These are phyloP conservation scores for Pristionchus pacificus DNA, from an alignment of 1,140 invertebrate genomes.

Conservation along the genomic window DNA sequence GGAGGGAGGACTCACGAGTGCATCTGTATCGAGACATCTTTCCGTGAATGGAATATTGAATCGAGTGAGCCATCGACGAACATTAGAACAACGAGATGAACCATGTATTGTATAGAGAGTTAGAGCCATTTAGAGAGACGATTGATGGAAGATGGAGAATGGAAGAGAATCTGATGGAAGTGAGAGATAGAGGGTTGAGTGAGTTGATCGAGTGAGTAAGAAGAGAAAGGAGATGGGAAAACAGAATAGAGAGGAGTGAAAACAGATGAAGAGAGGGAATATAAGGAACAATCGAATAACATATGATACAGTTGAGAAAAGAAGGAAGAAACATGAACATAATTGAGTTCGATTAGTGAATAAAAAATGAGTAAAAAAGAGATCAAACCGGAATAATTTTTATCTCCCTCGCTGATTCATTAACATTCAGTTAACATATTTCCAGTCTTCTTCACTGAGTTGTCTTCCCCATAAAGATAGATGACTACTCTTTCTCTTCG, in stretches of 20 bases:
- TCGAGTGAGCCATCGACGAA: constrained; percentile 9
- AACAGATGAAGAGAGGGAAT: background rate
- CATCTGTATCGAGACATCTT: constrained; percentile 12
- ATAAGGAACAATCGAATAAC: too few species aligned
- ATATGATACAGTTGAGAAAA: too few species aligned
- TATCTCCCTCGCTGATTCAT: too few species aligned
- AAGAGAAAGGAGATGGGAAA: background rate
- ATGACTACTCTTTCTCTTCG: background rate
- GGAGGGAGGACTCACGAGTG: constrained; percentile 73
- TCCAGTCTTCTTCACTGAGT: too few species aligned
- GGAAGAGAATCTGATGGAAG: background rate
- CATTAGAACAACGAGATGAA: constrained; percentile 11
- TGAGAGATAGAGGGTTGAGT: too few species aligned
- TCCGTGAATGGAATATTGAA: constrained; percentile 13
- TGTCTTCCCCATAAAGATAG: too few species aligned
- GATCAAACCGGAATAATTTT: too few species aligned
- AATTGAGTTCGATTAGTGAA: too few species aligned
- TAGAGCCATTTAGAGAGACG: background rate
- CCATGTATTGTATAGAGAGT: constrained; percentile 18
- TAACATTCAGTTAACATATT: too few species aligned
- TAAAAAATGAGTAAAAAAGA: too few species aligned
- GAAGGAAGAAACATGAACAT: too few species aligned
- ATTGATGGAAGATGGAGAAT: background rate
- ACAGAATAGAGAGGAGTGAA: background rate
- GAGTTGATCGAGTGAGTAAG: background rate